Evolutionary conservation across 1,140 invertebrate species (phyloP).

Genomic region (Eueides isabella): DNA sequence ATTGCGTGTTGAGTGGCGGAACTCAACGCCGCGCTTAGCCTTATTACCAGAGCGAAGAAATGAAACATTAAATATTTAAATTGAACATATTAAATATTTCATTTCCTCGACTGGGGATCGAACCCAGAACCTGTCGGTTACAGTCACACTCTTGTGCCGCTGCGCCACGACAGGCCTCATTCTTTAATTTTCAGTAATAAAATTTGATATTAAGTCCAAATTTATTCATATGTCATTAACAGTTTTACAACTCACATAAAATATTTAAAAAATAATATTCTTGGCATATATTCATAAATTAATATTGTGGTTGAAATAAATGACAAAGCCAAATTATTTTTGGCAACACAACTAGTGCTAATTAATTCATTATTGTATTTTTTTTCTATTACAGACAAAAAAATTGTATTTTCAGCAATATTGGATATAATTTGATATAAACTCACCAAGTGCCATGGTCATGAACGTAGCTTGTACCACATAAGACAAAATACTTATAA

Average conservation of each 20-base stretch:
- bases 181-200: too few relatives aligned
- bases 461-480: constrained; percentile 58
- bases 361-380: background rate
- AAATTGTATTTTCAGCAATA: background rate
- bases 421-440: background rate
- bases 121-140: too few relatives aligned
- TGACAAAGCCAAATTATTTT: background rate
- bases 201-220: background rate
- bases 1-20: too few relatives aligned
- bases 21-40: too few relatives aligned
- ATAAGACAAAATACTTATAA: constrained; percentile 62
- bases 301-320: background rate
- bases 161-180: too few relatives aligned
- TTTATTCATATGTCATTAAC: background rate
- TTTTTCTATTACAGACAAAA: background rate
- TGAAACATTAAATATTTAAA: too few relatives aligned
- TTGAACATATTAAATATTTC: too few relatives aligned
- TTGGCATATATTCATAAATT: background rate
- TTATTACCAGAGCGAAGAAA: too few relatives aligned
- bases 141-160: too few relatives aligned
- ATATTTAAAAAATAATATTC: background rate
- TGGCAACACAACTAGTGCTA: background rate
- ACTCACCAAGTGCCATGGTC: constrained; percentile 63
- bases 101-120: too few relatives aligned
- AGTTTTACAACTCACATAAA: background rate